A percentile compares a stretch with the other conserved stretches of the same genome.
phyloP scores from a whole-genome alignment of 2,113 vertebrate genomes.

The Oophaga pumilio region DNA sequence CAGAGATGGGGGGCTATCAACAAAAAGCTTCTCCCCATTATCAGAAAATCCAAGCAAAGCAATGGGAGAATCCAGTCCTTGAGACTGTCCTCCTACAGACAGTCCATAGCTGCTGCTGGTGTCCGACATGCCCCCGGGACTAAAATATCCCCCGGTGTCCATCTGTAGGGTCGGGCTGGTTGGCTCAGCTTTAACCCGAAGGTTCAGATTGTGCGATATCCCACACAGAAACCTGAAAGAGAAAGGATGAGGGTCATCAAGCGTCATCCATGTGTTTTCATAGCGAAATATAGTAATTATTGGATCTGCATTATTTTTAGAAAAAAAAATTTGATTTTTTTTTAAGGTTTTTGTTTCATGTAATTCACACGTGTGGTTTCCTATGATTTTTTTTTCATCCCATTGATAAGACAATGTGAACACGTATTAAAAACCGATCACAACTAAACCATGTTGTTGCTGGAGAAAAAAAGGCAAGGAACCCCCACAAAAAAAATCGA shows the following conservation, averaged over 20 bases:
- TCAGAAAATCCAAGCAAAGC: conserved; percentile 45
- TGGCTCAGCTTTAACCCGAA: conserved; percentile 62
- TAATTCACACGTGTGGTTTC: too few species aligned
- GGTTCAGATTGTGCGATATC: conserved; percentile 26
- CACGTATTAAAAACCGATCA: too few species aligned
- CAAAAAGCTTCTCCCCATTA: conserved; percentile 51
- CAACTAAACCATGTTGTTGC: too few species aligned
- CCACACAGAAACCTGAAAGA: conserved; percentile 55
- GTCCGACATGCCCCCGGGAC: conserved; percentile 65
- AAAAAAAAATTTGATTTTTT: too few species aligned
- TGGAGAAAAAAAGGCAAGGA: too few species aligned
- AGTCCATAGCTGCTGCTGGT: conserved; percentile 66
- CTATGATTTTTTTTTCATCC: too few species aligned
- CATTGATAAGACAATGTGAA: too few species aligned
- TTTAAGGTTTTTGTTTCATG: too few species aligned
- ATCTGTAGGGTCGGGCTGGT: conserved; percentile 61
- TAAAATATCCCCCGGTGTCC: conserved; percentile 62
- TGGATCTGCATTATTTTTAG: not conserved
- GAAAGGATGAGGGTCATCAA: not conserved
- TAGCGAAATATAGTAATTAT: not conserved
- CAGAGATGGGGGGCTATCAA: conserved; percentile 55
- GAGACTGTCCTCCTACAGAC: conserved; percentile 62
- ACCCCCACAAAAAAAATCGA: too few species aligned
- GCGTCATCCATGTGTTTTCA: not conserved
- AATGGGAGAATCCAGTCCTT: conserved; percentile 63